phyloP scores from a whole-genome alignment of 2,797 vertebrate genomes.

The Cyprinodon diabolis region DNA sequence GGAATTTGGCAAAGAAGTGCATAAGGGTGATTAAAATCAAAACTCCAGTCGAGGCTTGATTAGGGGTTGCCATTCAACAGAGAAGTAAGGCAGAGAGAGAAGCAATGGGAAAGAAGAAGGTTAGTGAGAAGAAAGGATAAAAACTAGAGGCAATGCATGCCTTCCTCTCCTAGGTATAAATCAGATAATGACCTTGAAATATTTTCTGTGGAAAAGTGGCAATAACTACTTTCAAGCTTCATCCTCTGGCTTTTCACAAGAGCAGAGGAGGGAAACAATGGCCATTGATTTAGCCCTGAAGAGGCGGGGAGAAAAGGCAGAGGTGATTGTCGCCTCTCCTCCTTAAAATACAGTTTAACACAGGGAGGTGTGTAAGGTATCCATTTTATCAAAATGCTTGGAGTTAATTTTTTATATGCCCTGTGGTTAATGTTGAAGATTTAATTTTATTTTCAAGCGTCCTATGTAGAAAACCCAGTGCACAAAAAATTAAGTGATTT shows the following conservation, averaged over 20 bases:
- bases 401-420: neutral
- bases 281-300: constrained; percentile 77
- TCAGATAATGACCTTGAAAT: constrained; percentile 84
- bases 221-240: constrained; percentile 75
- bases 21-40: constrained; percentile 82
- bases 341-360: constrained; percentile 27
- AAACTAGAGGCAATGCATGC: constrained; percentile 63
- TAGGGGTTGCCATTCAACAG: constrained; percentile 77
- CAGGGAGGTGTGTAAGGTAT: neutral
- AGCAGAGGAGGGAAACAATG: constrained; percentile 79
- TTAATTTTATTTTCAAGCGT: neutral
- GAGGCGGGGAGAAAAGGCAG: constrained; percentile 35
- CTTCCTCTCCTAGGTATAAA: constrained; percentile 71
- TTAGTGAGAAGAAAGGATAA: constrained; percentile 51
- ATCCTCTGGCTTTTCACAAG: constrained; percentile 75
- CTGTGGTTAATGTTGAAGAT: neutral
- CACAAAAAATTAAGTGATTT: neutral
- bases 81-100: constrained; percentile 32
- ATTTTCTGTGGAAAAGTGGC: constrained; percentile 62
- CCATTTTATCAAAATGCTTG: constrained; percentile 2
- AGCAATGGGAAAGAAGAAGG: constrained; percentile 42
- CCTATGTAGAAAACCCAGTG: neutral
- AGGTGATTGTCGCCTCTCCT: constrained; percentile 67
- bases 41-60: constrained; percentile 80
- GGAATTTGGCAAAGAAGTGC: constrained; percentile 79